Evolutionary conservation across 2,113 vertebrate genomes (phyloP).

Genomic region (Thomomys bottae): DNA sequence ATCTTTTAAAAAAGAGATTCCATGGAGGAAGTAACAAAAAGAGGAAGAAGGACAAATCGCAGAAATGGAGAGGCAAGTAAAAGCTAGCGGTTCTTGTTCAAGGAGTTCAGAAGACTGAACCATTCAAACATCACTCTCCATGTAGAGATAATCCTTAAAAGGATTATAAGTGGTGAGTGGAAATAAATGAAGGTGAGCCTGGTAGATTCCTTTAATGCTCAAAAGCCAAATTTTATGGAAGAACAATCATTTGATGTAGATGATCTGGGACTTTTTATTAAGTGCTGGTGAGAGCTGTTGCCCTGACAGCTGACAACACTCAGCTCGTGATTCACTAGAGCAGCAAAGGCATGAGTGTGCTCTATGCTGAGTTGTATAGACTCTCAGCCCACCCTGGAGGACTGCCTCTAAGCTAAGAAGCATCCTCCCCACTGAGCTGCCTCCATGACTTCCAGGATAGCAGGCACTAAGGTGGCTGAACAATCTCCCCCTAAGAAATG

Average conservation of each 20-base stretch:
- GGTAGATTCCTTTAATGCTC: slow-evolving; percentile 65
- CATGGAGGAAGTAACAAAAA: not conserved
- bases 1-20: slow-evolving; percentile 28
- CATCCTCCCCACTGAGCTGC: not conserved
- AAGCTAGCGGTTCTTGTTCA: slow-evolving; percentile 47
- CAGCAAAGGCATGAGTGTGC: not conserved
- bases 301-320: slow-evolving; percentile 37
- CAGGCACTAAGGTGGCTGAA: not conserved
- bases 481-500: slow-evolving; percentile 25
- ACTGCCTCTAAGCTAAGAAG: not conserved
- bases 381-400: not conserved
- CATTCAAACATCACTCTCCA: slow-evolving; percentile 51
- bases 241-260: slow-evolving; percentile 66
- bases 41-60: not conserved
- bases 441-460: not conserved
- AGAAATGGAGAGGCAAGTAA: slow-evolving; percentile 26
- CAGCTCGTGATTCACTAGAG: not conserved
- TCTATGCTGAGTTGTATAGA: not conserved
- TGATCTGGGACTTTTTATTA: slow-evolving; percentile 55
- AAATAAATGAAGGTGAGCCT: slow-evolving; percentile 50
- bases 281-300: slow-evolving; percentile 47
- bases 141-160: slow-evolving; percentile 60
- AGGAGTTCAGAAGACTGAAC: slow-evolving; percentile 38
- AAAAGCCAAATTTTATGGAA: slow-evolving; percentile 73
- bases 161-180: not conserved